phyloP scores from a whole-genome alignment of 2,888 invertebrate species.

The Drosophila nr. fundita region DNA sequence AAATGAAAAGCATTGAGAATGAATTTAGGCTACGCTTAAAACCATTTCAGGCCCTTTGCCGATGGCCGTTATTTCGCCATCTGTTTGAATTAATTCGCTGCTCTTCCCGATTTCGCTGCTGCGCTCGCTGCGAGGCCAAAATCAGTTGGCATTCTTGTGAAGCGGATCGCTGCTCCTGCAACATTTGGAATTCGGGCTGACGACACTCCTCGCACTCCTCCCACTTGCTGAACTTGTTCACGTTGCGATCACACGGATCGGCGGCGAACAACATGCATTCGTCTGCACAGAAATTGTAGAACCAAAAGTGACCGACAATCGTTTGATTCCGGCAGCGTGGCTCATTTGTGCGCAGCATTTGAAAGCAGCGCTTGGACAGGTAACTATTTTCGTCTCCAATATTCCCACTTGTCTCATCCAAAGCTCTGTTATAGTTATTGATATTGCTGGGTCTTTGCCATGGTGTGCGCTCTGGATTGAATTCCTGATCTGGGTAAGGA shows the following conservation, averaged over 20 bases:
- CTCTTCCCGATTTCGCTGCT: conserved; percentile 28
- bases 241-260: conserved; percentile 76
- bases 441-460: conserved; percentile 30
- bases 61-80: conserved; percentile 25
- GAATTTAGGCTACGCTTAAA: neutral
- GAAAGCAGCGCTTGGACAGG: conserved; percentile 63
- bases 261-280: conserved; percentile 78
- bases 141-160: conserved; percentile 50
- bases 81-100: conserved; percentile 20
- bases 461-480: neutral
- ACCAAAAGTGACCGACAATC: conserved; percentile 84
- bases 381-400: conserved; percentile 17
- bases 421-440: conserved; percentile 85
- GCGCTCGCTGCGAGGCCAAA: conserved; percentile 24
- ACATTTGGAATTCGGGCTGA: conserved; percentile 33
- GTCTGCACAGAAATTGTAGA: conserved; percentile 78
- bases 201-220: conserved; percentile 74
- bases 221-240: conserved; percentile 72
- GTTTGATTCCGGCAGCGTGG: conserved; percentile 56
- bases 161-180: conserved; percentile 36
- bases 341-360: conserved; percentile 56
- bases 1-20: neutral
- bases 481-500: neutral
- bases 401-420: conserved; percentile 84
- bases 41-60: conserved; percentile 29